phyloP scores from a whole-genome alignment of 1,140 invertebrate species.

The Aphaenogaster rudis region DNA sequence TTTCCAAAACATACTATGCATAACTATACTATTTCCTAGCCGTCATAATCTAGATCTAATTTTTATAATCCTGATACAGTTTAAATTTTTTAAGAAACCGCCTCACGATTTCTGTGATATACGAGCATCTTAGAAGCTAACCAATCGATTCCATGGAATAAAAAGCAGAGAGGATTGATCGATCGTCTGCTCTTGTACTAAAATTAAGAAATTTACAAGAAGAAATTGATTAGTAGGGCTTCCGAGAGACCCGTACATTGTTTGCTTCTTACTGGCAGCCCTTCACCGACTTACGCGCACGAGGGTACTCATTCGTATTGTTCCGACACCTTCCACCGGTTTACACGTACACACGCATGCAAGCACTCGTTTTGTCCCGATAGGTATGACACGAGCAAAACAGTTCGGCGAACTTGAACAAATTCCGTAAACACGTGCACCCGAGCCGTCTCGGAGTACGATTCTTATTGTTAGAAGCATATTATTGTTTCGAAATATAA shows the following conservation, averaged over 20 bases:
- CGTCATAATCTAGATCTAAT: not conserved
- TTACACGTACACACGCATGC: not conserved
- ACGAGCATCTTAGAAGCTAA: not conserved
- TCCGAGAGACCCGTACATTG: not conserved
- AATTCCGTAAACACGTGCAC: not conserved
- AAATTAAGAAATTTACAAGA: not conserved
- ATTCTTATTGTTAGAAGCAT: not conserved
- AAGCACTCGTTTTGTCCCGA: not conserved
- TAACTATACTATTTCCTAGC: not conserved
- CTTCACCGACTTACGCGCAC: not conserved
- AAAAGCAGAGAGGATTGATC: not conserved
- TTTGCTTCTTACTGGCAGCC: not conserved
- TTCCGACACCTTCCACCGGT: not conserved
- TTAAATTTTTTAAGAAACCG: not conserved
- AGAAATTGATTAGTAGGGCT: not conserved
- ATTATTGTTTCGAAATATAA: not conserved
- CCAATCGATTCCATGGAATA: not conserved
- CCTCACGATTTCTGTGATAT: not conserved
- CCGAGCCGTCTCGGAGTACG: not conserved
- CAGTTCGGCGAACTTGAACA: not conserved
- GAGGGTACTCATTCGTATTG: not conserved
- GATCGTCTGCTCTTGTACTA: not conserved
- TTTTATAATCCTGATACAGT: not conserved
- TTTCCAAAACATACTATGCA: not conserved
- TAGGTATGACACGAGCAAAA: not conserved